Base-by-base conservation (phyloP, 2,113 vertebrate species). In the Leucopsar rothschildi region DNA sequence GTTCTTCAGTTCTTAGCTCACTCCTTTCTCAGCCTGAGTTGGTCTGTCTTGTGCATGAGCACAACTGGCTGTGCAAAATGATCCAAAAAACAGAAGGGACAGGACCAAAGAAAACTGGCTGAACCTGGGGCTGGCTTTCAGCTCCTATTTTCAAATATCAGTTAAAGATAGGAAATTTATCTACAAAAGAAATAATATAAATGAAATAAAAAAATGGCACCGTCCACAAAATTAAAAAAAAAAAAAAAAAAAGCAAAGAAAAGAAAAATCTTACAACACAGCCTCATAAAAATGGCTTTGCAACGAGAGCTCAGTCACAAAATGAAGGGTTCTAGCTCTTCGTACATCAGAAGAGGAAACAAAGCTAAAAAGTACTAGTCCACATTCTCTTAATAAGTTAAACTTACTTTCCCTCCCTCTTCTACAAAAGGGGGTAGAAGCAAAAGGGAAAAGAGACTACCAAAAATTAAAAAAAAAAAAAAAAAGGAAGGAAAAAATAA, bases 351-450 rank as follows among this genome's bases (percentile, higher is more conserved):
- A 87, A 97, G 94, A 95, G 93, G 93, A 96, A 98, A 98, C 97
- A 97, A 98, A 97, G 97, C 97, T 97, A 97, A 97, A 96, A 95
- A 95, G 86, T 81, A 92, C 97, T 96, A 97, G 93, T 95, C 82
- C 94, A 96, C 91, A 75, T 96, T 98, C 98, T 98, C 98, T 98
- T 98, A 98, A 98, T 98, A 98, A 98, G 98, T 99, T 98, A 99
- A 98, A 98, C 97, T 89, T 95, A 97, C 95, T 96, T 96, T 90
- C 82, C 88, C 89, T 96, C 69, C 92, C 95, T 82, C 93, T 96
- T 97, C 98, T 97, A 98, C 98, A 97, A 97, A 98, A 98, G 93
- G 96, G 96, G 97, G 97, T 95, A 97, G 97, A 80, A 96, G 97
- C 96, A 95, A 97, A 96, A 88, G 85, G 82, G 86, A 95, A 68